Percentiles rank a stretch among this genome's conserved stretches.
Conservation (phyloP, 92 coral and sea anemone genomes). For the Bergia puertoricense region DNA sequence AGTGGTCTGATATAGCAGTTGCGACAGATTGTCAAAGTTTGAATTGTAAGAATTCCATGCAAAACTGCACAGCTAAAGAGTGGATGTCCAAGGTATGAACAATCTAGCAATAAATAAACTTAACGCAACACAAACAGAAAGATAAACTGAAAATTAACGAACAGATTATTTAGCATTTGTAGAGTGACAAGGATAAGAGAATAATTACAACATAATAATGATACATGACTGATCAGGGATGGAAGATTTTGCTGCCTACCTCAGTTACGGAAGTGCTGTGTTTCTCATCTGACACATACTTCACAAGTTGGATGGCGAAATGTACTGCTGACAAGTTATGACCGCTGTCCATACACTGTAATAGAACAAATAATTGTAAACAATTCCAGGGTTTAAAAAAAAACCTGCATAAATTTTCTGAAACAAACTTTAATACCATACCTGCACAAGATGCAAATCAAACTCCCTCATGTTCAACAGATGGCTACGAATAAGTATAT, state of each 20-base stretch:
- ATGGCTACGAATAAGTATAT: constrained; percentile 92
- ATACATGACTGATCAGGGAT: too few species aligned
- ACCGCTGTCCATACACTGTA: constrained; percentile 94
- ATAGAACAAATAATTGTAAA: constrained; percentile 15
- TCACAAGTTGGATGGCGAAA: constrained; percentile 93
- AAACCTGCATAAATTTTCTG: not conserved
- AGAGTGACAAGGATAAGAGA: too few species aligned
- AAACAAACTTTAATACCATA: not conserved
- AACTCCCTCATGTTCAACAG: constrained; percentile 95
- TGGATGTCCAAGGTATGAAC: too few species aligned
- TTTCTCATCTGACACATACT: constrained; percentile 87
- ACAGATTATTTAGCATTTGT: too few species aligned
- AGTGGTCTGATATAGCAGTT: too few species aligned
- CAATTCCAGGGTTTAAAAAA: not conserved
- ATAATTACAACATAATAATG: too few species aligned
- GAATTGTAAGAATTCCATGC: too few species aligned
- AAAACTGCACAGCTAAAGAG: too few species aligned
- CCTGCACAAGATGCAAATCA: constrained; percentile 97
- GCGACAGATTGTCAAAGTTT: too few species aligned
- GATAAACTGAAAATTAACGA: too few species aligned
- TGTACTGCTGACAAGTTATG: constrained; percentile 85
- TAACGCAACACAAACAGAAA: too few species aligned
- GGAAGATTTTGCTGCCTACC: constrained; percentile 50
- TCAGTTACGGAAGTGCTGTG: constrained; percentile 89
- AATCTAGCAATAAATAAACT: too few species aligned